Percentiles rank a stretch among this genome's conserved stretches.
Evolutionary conservation across 2,888 invertebrate species (phyloP).

Genomic region (Rhyacophila evoluta): DNA sequence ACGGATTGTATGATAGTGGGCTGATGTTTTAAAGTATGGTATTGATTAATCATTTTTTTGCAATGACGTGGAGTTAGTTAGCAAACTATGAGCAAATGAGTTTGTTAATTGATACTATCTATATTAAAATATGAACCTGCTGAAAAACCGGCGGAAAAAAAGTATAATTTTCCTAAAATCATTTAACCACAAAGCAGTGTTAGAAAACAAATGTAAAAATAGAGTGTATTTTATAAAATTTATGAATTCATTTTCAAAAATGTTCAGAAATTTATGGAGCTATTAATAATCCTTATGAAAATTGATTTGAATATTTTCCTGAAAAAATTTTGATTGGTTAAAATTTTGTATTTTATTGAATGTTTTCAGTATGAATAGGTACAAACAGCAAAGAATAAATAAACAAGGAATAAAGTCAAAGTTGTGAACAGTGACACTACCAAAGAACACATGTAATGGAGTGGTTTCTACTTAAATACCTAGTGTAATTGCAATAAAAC

Average conservation of each 20-base stretch:
- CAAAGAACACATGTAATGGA: background rate
- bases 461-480: conserved; percentile 9
- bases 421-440: conserved; percentile 22
- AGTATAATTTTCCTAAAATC: background rate
- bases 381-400: background rate
- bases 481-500: background rate
- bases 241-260: no score
- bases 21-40: background rate
- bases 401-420: conserved; percentile 2
- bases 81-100: background rate
- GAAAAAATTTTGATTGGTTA: no score
- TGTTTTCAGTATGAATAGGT: background rate
- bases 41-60: background rate
- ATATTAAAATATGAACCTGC: background rate
- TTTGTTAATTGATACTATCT: conserved; percentile 3
- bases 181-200: background rate
- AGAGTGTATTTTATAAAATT: background rate
- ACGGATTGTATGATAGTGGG: background rate
- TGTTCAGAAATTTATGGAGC: no score
- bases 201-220: background rate
- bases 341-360: background rate
- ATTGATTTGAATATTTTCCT: no score
- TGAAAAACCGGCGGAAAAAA: background rate
- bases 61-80: background rate
- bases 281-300: no score